These are phyloP conservation scores for Penaeus japonicus DNA, from an alignment of 1,140 invertebrate genomes.

Conservation along the genomic window DNA sequence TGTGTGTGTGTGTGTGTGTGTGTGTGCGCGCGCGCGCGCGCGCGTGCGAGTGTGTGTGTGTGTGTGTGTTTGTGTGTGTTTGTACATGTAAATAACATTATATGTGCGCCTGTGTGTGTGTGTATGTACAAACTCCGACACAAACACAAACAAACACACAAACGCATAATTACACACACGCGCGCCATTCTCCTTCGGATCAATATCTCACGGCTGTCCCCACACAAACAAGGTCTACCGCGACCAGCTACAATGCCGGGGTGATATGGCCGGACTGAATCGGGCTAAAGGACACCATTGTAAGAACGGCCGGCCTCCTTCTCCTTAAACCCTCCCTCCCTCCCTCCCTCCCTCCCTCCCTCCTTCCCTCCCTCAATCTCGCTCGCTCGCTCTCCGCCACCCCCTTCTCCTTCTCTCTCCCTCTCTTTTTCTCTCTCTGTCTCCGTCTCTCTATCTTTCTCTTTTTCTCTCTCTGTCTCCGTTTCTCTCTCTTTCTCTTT, in stretches of 20 bases:
- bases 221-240: not conserved
- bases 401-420: not conserved
- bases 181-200: too few species aligned
- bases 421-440: not conserved
- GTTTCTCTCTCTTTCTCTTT: not conserved
- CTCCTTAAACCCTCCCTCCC: not conserved
- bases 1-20: too few species aligned
- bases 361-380: not conserved
- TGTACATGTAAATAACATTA: too few species aligned
- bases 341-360: not conserved
- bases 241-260: not conserved
- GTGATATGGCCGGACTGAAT: too few species aligned
- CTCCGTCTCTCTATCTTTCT: not conserved
- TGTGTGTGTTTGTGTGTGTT: too few species aligned
- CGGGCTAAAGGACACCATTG: too few species aligned
- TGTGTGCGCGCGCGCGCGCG: too few species aligned
- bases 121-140: not conserved
- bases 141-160: conserved; percentile 16
- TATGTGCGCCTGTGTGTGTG: not conserved
- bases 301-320: not conserved
- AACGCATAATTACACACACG: not conserved
- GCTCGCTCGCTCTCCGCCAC: too few species aligned
- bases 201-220: not conserved
- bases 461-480: not conserved
- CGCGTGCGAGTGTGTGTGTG: too few species aligned